Conservation (phyloP, 2,888 invertebrate species). For the Acrocyrtus sp. region DNA sequence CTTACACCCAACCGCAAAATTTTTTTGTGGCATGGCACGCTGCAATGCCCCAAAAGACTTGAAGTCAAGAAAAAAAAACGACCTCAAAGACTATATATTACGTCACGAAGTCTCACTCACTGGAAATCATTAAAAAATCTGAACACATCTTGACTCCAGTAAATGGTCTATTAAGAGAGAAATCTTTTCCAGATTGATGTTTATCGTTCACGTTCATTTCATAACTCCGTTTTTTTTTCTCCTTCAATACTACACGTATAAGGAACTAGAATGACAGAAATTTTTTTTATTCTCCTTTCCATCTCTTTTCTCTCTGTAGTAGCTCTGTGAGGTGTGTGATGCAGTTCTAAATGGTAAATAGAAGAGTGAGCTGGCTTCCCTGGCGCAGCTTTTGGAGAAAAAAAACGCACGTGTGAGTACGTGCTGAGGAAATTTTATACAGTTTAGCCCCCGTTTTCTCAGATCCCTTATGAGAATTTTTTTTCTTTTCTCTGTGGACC, state of each 20-base stretch:
- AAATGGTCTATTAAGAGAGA: slow-evolving; percentile 41
- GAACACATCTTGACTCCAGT: slow-evolving; percentile 37
- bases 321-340: too few relatives aligned
- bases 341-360: too few relatives aligned
- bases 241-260: too few relatives aligned
- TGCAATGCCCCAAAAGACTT: too few relatives aligned
- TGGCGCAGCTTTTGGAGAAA: too few relatives aligned
- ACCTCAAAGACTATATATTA: too few relatives aligned
- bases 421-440: slow-evolving; percentile 14
- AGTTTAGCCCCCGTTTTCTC: slow-evolving; percentile 8
- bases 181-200: slow-evolving; percentile 38
- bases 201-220: slow-evolving; percentile 43
- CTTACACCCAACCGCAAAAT: background rate
- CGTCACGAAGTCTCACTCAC: slow-evolving; percentile 15
- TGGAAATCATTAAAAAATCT: slow-evolving; percentile 40
- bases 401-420: slow-evolving; percentile 26
- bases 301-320: too few relatives aligned
- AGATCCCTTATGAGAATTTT: slow-evolving; percentile 15
- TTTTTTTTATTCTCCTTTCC: background rate
- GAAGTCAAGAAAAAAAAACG: too few relatives aligned
- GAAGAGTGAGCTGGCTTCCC: too few relatives aligned
- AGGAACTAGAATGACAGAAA: too few relatives aligned
- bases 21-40: slow-evolving; percentile 1
- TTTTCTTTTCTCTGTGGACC: too few relatives aligned
- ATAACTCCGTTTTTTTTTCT: slow-evolving; percentile 23